Evolutionary conservation across 2,888 invertebrate species (phyloP), one percentile per base, ranked within the genome.

Genomic region (Agrotis ipsilon): DNA sequence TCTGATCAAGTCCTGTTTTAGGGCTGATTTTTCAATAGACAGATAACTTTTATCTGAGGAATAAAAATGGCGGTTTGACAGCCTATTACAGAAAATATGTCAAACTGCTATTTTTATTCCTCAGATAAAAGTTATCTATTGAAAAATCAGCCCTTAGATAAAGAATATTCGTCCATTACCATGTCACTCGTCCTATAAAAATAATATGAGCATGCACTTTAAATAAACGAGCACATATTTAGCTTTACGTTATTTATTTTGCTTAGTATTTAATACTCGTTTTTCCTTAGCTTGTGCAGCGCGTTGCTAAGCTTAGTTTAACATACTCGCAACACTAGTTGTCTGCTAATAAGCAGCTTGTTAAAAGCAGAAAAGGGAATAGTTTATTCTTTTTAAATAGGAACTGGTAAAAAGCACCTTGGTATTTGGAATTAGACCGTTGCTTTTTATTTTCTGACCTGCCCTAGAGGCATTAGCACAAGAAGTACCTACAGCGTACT

Each of bases 261-360:
- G 21, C 16, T 21, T 3, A 4, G 7, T 46, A 9, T 68, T 39
- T 19, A 19, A 19, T 24, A 55, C 6, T 55, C 39, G 13, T 55
- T 68, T 68, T 68, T 48, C 24, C 11, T 45, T 39, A 24, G 68
- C n/a, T 68, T 48, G 48, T 48, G 14, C 39, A 57, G 24, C 19
- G 4, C 57, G 57, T 57, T 57, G 4, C 19, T 18, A 49, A 66
- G 66, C 39, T 62, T 60, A 21, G 32, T 65, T 48, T 14, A 48
- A 21, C 21, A 48, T 65, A 24, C 32, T 61, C 21, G 48, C 32
- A n/a, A 16, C 21, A 39, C 19, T 68, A 16, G 32, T 39, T 43
- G 16, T 43, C 32, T 39, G 24, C 46, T 57, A 68, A 68, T 57
- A 48, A 68, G 18, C 46, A 68, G 58, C 69, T 69, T 58, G 27